A percentile compares a stretch with the other conserved stretches of the same genome.
Evolutionary conservation across 2,888 invertebrate genomes (phyloP).

Genomic region (Empis stercorea): DNA sequence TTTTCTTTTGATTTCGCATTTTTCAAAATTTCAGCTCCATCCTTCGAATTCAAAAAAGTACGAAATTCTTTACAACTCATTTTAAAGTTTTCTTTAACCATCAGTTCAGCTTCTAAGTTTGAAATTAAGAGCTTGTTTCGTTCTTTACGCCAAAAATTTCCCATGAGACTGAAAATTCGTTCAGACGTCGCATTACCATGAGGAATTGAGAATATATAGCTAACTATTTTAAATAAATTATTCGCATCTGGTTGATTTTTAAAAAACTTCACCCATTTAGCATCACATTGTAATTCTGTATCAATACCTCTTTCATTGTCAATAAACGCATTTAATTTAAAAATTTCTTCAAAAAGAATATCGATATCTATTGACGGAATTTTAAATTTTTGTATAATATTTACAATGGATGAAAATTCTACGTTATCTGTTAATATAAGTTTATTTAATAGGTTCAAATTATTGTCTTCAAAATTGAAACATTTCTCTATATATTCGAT

Average conservation of each 20-base stretch:
- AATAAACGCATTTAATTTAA: slow-evolving; percentile 1
- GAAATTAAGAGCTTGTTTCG: slow-evolving; percentile 4
- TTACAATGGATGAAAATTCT: not conserved
- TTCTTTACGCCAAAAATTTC: slow-evolving; percentile 2
- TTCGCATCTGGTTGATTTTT: slow-evolving; percentile 2
- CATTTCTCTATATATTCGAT: not conserved
- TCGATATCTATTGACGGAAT: too few species aligned
- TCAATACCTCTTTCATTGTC: not conserved
- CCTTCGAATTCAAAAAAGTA: not conserved
- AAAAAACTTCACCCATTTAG: slow-evolving; percentile 4
- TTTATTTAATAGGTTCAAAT: not conserved
- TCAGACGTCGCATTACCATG: not conserved
- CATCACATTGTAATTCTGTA: not conserved
- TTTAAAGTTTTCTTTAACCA: slow-evolving; percentile 3
- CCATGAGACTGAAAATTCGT: slow-evolving; percentile 4
- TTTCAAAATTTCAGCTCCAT: not conserved
- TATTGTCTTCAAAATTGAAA: not conserved
- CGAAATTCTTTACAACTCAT: slow-evolving; percentile 5
- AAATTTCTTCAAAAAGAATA: slow-evolving; percentile 2
- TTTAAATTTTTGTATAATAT: not conserved
- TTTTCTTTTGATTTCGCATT: not conserved
- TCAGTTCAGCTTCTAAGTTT: slow-evolving; percentile 3
- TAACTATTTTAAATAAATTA: slow-evolving; percentile 3
- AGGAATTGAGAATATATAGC: slow-evolving; percentile 6
- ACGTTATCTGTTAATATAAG: not conserved